These are phyloP conservation scores for Trematocara macrostoma DNA, from an alignment of 2,113 vertebrate species.

Conservation along the genomic window DNA sequence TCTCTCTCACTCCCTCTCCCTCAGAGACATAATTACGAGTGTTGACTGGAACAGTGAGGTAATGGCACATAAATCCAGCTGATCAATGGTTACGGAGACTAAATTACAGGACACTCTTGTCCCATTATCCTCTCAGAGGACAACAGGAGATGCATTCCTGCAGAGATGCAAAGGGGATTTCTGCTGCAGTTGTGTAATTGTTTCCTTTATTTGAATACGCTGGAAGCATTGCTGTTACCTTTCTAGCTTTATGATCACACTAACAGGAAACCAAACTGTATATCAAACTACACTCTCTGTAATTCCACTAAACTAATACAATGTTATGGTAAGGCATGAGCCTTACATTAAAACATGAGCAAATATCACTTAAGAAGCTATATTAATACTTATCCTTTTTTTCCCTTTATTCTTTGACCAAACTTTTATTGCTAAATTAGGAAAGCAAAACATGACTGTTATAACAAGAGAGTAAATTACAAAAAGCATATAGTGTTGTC, in stretches of 20 bases:
- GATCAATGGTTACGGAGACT: conserved; percentile 69
- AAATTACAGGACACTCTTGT: conserved; percentile 70
- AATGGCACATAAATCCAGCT: conserved; percentile 74
- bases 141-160: conserved; percentile 48
- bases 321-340: not conserved
- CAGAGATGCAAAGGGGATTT: conserved; percentile 39
- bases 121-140: conserved; percentile 60
- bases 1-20: not conserved
- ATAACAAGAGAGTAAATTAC: conserved; percentile 7
- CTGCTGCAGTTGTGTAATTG: not conserved
- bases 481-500: not conserved
- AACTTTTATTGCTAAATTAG: not conserved
- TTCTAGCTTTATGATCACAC: not conserved
- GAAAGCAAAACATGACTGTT: not conserved
- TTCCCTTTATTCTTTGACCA: not conserved
- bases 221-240: not conserved
- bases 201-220: conserved; percentile 4
- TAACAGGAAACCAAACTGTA: not conserved
- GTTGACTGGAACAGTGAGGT: conserved; percentile 76
- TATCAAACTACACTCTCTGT: not conserved
- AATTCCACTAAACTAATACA: not conserved
- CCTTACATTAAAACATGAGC: not conserved
- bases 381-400: not conserved
- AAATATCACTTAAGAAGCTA: not conserved
- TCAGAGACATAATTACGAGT: conserved; percentile 64